Evolutionary conservation across 2,113 vertebrate species (phyloP).

Genomic region (Pogona vitticeps): DNA sequence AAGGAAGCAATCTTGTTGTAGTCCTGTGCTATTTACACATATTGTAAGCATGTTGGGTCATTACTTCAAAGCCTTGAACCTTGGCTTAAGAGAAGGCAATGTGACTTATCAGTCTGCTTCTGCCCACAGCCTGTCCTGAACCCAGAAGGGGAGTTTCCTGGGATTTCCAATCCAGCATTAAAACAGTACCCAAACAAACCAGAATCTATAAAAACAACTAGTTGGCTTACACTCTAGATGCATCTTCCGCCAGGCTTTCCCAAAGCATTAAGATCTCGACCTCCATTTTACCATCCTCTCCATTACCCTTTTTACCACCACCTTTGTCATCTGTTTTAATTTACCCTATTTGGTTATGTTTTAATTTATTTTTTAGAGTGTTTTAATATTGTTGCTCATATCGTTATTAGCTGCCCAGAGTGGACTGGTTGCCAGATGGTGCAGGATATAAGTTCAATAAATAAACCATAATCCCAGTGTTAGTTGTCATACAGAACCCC

Average conservation of each 20-base stretch:
- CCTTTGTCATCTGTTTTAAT: no score
- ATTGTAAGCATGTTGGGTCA: background rate
- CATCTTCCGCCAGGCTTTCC: no score
- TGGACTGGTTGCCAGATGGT: no score
- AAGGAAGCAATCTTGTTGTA: no score
- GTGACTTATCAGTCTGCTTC: background rate
- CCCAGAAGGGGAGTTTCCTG: background rate
- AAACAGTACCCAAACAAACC: background rate
- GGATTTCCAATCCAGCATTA: background rate
- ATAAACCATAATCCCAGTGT: background rate
- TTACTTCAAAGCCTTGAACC: background rate
- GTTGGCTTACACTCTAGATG: background rate
- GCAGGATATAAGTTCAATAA: no score
- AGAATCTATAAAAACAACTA: background rate
- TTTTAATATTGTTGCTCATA: no score
- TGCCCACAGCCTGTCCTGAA: background rate
- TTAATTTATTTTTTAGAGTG: no score
- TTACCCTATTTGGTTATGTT: no score
- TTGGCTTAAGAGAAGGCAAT: background rate
- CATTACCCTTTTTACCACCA: no score
- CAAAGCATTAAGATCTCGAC: no score
- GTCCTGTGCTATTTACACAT: background rate
- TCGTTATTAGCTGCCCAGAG: no score
- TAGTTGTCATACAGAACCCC: background rate
- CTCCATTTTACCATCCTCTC: no score